A percentile compares a stretch with the other conserved stretches of the same genome.
phyloP scores from a whole-genome alignment of 2,113 vertebrate genomes.

The Heteronetta atricapilla region DNA sequence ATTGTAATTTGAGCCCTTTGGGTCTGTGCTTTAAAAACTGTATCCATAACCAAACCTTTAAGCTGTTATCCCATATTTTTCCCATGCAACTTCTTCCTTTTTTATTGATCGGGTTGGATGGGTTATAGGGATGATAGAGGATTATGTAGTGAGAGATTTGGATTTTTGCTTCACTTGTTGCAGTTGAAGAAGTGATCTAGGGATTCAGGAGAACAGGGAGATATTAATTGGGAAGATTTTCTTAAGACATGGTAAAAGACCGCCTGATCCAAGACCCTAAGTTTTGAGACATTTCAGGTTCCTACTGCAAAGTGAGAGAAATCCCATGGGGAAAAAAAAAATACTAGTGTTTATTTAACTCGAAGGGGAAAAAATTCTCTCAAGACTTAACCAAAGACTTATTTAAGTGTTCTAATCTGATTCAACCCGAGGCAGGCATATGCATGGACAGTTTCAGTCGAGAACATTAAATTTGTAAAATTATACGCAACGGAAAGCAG shows the following conservation, averaged over 20 bases:
- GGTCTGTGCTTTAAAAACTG: not conserved
- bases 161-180: constrained; percentile 5
- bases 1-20: not conserved
- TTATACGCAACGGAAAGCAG: not conserved
- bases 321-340: not conserved
- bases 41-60: not conserved
- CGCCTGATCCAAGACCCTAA: not conserved
- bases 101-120: not conserved
- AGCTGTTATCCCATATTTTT: not conserved
- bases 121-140: not conserved
- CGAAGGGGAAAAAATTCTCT: not conserved
- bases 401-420: constrained; percentile 1
- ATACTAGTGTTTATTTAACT: not conserved
- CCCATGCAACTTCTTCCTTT: not conserved
- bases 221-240: constrained; percentile 14
- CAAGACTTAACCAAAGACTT: not conserved
- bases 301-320: not conserved
- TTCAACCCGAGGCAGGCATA: not conserved
- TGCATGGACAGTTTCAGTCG: not conserved
- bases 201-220: not conserved
- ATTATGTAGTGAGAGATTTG: not conserved
- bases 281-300: not conserved
- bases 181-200: not conserved
- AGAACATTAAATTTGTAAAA: not conserved
- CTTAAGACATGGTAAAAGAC: not conserved